phyloP scores from a whole-genome alignment of 2,888 invertebrate genomes.

The Pachydiplax longipennis region DNA sequence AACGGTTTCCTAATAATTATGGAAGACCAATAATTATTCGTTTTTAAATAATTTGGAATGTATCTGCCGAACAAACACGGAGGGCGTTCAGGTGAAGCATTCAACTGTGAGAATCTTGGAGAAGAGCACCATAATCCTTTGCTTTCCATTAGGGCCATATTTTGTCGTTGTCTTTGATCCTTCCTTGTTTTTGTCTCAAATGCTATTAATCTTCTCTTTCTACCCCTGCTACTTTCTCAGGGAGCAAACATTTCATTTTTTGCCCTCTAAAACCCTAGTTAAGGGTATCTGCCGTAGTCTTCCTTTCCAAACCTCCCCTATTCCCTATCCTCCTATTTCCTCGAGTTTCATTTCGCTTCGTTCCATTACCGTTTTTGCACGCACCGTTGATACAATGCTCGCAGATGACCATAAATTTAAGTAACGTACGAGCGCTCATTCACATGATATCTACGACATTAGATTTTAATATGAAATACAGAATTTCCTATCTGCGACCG shows the following conservation, averaged over 20 bases:
- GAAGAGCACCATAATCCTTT: too few relatives aligned
- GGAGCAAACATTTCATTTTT: background rate
- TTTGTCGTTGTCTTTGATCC: background rate
- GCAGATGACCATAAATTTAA: background rate
- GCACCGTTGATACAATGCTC: background rate
- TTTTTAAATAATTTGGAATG: too few relatives aligned
- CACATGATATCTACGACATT: too few relatives aligned
- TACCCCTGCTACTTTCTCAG: background rate
- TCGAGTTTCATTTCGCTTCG: background rate
- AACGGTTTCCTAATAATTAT: too few relatives aligned
- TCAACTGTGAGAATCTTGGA: too few relatives aligned
- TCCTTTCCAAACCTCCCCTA: too few relatives aligned
- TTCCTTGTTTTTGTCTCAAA: background rate
- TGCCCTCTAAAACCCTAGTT: background rate
- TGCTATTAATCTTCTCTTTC: background rate
- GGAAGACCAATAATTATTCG: too few relatives aligned
- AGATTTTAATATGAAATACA: too few relatives aligned
- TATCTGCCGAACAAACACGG: too few relatives aligned
- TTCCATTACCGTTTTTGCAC: background rate
- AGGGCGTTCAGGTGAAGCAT: too few relatives aligned
- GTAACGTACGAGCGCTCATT: background rate
- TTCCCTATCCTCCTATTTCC: background rate
- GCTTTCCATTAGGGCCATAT: background rate
- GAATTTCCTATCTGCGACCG: too few relatives aligned
- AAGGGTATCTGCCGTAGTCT: background rate